phyloP scores from a whole-genome alignment of 1,140 invertebrate genomes.

The Penaeus vannamei region DNA sequence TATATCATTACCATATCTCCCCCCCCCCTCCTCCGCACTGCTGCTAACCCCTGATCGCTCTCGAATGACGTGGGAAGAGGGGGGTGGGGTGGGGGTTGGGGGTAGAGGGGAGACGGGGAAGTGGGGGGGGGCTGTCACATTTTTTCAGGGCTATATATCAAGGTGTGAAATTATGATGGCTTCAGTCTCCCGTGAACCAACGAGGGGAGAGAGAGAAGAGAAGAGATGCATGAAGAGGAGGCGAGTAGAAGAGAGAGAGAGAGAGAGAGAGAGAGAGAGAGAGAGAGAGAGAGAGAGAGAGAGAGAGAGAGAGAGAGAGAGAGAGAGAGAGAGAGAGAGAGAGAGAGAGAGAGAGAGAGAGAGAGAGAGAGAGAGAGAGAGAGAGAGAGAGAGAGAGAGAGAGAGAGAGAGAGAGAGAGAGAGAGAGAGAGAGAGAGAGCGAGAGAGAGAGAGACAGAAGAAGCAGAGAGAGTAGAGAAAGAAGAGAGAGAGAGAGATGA shows the following conservation, averaged over 20 bases:
- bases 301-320: constrained; percentile 5
- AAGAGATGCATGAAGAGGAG: neutral
- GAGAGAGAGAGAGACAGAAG: neutral
- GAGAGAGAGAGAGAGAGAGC: neutral
- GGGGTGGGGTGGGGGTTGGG: too few relatives aligned
- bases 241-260: neutral
- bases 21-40: too few relatives aligned
- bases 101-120: too few relatives aligned
- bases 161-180: too few relatives aligned
- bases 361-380: neutral
- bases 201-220: neutral
- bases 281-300: constrained; percentile 10
- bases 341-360: constrained; percentile 6
- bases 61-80: too few relatives aligned
- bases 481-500: too few relatives aligned
- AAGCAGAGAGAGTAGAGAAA: neutral
- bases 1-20: too few relatives aligned
- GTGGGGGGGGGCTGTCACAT: too few relatives aligned
- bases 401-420: constrained; percentile 18
- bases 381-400: neutral
- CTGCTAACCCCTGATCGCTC: too few relatives aligned
- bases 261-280: neutral
- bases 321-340: neutral
- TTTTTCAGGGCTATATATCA: too few relatives aligned
- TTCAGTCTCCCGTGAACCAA: neutral